phyloP scores from a whole-genome alignment of 2,888 invertebrate species.

The Drosophila subquinaria region DNA sequence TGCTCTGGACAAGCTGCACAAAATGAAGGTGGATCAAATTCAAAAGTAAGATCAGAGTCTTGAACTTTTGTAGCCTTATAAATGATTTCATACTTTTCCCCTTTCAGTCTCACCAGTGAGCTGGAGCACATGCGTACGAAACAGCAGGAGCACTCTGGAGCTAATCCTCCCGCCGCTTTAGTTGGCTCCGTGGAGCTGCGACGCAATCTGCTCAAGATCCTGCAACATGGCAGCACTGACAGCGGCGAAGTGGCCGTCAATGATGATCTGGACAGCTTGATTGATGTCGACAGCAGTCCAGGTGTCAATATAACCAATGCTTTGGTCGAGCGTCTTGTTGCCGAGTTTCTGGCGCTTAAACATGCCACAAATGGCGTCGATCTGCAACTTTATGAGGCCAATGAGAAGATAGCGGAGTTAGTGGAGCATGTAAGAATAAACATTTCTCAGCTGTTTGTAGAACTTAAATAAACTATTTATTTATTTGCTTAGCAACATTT shows the following conservation, averaged over 20 bases:
- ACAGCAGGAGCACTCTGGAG: conserved; percentile 43
- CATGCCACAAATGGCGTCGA: conserved; percentile 82
- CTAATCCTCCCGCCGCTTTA: conserved; percentile 11
- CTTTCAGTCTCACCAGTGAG: conserved; percentile 62
- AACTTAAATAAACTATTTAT: background rate
- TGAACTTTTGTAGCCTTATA: no score
- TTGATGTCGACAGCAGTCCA: conserved; percentile 77
- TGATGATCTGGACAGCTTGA: conserved; percentile 84
- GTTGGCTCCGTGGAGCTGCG: conserved; percentile 79
- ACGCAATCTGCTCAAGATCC: conserved; percentile 83
- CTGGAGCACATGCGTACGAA: conserved; percentile 76
- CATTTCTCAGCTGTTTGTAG: background rate
- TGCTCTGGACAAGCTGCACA: conserved; percentile 82
- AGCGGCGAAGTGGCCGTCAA: conserved; percentile 60
- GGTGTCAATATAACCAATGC: conserved; percentile 78
- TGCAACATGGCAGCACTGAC: conserved; percentile 76
- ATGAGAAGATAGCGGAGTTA: conserved; percentile 85
- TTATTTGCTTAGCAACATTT: conserved; percentile 81
- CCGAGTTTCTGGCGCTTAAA: conserved; percentile 83
- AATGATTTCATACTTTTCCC: no score
- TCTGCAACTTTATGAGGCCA: conserved; percentile 85
- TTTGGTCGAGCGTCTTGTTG: conserved; percentile 83
- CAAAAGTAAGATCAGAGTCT: conserved; percentile 59
- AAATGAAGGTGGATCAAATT: conserved; percentile 84
- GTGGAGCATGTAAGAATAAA: conserved; percentile 81